These are phyloP conservation scores for Apostichopus leukothele DNA, from an alignment of 53 echinoderm and acorn worm genomes.

Conservation along the genomic window DNA sequence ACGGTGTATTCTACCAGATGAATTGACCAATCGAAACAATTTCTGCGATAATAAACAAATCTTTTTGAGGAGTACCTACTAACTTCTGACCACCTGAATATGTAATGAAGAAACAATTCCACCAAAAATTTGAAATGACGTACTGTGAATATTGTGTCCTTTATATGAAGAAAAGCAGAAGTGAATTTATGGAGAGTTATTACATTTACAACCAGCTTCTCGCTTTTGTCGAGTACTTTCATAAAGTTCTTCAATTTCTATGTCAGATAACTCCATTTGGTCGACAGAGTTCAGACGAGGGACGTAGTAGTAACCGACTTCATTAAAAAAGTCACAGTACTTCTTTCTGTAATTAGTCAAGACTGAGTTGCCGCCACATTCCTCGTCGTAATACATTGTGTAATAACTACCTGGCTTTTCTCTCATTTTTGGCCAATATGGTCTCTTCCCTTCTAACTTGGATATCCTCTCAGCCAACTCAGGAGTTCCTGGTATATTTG, in stretches of 20 bases:
- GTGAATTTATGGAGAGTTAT: not conserved
- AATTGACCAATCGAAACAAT: no score
- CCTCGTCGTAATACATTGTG: slow-evolving; percentile 19
- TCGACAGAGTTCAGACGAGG: slow-evolving; percentile 34
- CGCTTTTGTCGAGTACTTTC: not conserved
- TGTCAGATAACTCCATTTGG: not conserved
- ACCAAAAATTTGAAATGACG: no score
- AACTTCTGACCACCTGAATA: no score
- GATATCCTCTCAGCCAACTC: slow-evolving; percentile 2
- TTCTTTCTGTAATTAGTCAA: slow-evolving; percentile 30
- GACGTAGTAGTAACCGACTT: slow-evolving; percentile 37
- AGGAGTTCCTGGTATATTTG: slow-evolving; percentile 33
- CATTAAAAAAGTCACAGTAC: slow-evolving; percentile 30
- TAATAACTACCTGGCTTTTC: slow-evolving; percentile 40
- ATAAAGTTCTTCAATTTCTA: not conserved
- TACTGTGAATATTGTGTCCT: no score
- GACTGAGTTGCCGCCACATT: slow-evolving; percentile 34
- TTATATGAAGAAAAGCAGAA: no score
- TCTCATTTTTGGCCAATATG: slow-evolving; percentile 35
- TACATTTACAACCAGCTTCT: slow-evolving; percentile 8
- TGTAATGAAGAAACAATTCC: no score
- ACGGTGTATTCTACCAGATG: no score
- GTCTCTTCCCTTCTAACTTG: slow-evolving; percentile 25
- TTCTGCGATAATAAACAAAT: no score
- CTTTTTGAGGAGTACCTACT: no score